Evolutionary conservation across 2,888 invertebrate genomes (phyloP).

Genomic region (Phasia obesa): DNA sequence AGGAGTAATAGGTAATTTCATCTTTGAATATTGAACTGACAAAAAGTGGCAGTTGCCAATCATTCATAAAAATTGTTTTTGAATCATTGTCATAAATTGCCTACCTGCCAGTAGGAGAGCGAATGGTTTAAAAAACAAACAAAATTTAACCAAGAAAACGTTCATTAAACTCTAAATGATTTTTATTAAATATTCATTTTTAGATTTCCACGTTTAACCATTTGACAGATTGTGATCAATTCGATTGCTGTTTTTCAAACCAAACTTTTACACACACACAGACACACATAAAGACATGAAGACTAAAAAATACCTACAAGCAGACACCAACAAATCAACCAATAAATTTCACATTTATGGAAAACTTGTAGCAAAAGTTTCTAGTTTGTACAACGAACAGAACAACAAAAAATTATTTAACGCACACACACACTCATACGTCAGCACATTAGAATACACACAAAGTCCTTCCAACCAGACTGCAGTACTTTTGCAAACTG

Average conservation of each 20-base stretch:
- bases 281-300: neutral
- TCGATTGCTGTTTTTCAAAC: conserved; percentile 40
- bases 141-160: conserved; percentile 44
- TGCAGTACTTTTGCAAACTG: conserved; percentile 63
- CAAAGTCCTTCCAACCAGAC: conserved; percentile 25
- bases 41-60: conserved; percentile 16
- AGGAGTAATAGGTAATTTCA: conserved; percentile 18
- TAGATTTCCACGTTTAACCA: conserved; percentile 64
- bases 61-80: conserved; percentile 47
- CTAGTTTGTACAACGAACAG: no score
- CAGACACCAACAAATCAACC: neutral
- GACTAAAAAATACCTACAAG: neutral
- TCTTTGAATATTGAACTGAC: conserved; percentile 35
- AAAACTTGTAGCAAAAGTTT: neutral
- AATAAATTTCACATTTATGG: neutral
- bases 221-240: conserved; percentile 68
- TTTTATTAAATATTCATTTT: conserved; percentile 67
- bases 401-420: neutral
- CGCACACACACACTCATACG: no score
- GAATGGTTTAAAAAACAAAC: neutral
- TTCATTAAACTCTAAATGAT: conserved; percentile 62
- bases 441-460: neutral
- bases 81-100: conserved; percentile 52
- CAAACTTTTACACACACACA: neutral
- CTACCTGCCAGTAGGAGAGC: conserved; percentile 13